These are phyloP conservation scores for Patiria pectinifera DNA, from an alignment of 53 echinoderm and acorn worm species.

Conservation along the genomic window DNA sequence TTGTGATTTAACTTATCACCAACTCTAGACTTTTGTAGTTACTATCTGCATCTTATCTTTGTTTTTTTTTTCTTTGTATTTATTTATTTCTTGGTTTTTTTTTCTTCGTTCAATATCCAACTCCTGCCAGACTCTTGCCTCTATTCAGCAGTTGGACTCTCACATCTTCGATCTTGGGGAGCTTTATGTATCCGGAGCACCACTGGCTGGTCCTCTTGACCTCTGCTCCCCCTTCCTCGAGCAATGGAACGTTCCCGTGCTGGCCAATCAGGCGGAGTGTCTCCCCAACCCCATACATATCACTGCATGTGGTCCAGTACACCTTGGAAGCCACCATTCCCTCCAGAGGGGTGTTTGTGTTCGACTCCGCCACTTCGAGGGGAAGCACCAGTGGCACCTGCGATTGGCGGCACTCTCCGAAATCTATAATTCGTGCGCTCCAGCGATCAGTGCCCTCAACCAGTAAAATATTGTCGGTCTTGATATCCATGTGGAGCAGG, in stretches of 20 bases:
- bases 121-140: neutral
- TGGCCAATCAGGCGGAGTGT: no score
- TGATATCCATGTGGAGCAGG: neutral
- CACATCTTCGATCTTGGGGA: constrained; percentile 18
- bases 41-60: no score
- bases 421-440: constrained; percentile 24
- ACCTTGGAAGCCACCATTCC: constrained; percentile 16
- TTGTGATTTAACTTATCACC: no score
- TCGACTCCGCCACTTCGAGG: neutral
- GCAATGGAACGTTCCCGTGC: constrained; percentile 37
- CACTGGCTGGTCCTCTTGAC: constrained; percentile 4
- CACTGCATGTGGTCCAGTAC: constrained; percentile 45
- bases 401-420: constrained; percentile 25
- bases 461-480: constrained; percentile 21
- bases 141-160: constrained; percentile 6
- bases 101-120: neutral
- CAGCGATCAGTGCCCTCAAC: constrained; percentile 12
- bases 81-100: neutral
- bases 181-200: neutral
- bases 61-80: neutral
- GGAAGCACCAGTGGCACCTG: neutral
- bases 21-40: no score
- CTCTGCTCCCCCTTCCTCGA: constrained; percentile 9
- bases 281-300: neutral
- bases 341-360: neutral